phyloP scores from a whole-genome alignment of 2,797 vertebrate species.

The Ptychadena robeensis region DNA sequence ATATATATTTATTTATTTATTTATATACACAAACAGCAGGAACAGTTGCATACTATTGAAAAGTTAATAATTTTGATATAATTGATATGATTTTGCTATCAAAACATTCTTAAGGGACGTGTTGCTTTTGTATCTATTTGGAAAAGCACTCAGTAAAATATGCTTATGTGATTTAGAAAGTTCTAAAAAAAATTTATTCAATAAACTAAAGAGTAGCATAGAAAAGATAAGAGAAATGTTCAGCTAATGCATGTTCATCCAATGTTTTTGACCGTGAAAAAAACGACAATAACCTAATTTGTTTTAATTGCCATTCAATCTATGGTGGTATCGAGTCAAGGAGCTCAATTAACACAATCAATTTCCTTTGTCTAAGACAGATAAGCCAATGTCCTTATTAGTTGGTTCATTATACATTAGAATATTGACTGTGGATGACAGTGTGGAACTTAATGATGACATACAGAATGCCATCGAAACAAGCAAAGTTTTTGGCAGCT shows the following conservation, averaged over 20 bases:
- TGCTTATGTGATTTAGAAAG: too few relatives aligned
- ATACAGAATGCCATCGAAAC: conserved; percentile 33
- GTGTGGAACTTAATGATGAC: conserved; percentile 43
- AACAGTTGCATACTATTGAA: too few relatives aligned
- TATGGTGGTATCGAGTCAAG: conserved; percentile 43
- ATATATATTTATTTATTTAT: too few relatives aligned
- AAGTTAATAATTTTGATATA: too few relatives aligned
- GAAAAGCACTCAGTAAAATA: too few relatives aligned
- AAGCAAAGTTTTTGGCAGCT: conserved; percentile 32
- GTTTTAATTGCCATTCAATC: conserved; percentile 43
- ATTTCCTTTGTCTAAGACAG: conserved; percentile 48
- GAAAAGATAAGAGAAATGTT: background rate
- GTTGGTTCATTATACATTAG: conserved; percentile 52
- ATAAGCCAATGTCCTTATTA: conserved; percentile 57
- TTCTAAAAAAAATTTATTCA: background rate
- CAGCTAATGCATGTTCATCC: background rate
- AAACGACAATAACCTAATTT: background rate
- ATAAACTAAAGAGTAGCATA: background rate
- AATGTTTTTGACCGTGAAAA: background rate
- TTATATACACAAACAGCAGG: too few relatives aligned
- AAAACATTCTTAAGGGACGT: too few relatives aligned
- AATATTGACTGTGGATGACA: conserved; percentile 56
- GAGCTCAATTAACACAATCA: conserved; percentile 56
- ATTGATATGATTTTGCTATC: too few relatives aligned
- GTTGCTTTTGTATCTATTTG: too few relatives aligned